Evolutionary conservation across 2,113 vertebrate genomes (phyloP).

Genomic region (Ictalurus punctatus): DNA sequence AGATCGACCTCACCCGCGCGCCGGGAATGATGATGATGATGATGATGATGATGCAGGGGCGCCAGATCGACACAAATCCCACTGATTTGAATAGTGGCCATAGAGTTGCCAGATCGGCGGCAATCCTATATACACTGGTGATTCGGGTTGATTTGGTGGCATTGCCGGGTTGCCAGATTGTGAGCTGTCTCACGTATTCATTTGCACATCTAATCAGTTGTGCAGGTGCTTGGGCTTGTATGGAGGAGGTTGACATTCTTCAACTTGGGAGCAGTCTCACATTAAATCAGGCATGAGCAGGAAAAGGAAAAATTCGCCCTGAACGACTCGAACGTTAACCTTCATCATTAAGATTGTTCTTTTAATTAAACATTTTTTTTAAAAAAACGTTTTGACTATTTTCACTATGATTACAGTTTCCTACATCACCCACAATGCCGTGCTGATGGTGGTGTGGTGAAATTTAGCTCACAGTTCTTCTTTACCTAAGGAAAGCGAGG

Average conservation of each 20-base stretch:
- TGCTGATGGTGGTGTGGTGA: background rate
- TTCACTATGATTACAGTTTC: background rate
- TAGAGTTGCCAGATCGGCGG: background rate
- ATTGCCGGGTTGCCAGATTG: background rate
- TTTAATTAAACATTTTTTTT: background rate
- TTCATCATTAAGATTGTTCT: background rate
- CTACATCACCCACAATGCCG: background rate
- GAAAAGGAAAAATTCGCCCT: background rate
- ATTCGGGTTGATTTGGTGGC: too few species aligned
- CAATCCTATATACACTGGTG: too few species aligned
- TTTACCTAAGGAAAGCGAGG: background rate
- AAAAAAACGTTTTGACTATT: background rate
- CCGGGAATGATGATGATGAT: background rate
- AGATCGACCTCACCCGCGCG: conserved; percentile 56
- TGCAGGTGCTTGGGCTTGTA: background rate
- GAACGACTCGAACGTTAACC: too few species aligned
- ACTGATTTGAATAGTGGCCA: background rate
- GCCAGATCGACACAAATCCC: background rate
- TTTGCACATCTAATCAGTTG: background rate
- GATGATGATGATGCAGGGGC: conserved; percentile 1
- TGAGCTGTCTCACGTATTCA: background rate
- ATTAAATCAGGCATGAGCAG: background rate
- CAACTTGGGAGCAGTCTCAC: background rate
- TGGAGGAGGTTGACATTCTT: background rate
- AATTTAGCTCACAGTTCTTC: background rate